phyloP scores from a whole-genome alignment of 2,797 vertebrate genomes.

The Sebastes itinus region DNA sequence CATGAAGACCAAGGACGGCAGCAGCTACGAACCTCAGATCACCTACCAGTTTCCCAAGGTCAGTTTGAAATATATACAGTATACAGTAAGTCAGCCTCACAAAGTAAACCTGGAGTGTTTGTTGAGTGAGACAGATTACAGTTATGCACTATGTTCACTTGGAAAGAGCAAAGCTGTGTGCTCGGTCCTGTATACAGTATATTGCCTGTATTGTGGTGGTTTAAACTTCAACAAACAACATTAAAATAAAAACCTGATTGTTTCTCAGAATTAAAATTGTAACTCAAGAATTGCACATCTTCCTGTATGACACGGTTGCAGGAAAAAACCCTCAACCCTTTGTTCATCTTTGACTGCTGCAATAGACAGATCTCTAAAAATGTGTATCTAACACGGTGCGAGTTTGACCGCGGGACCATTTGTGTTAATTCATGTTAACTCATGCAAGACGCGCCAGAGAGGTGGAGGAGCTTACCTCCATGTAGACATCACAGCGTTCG shows the following conservation, averaged over 20 bases:
- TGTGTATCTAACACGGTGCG: no score
- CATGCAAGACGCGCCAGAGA: no score
- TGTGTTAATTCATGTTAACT: no score
- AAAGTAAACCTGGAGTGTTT: neutral
- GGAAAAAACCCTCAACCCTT: neutral
- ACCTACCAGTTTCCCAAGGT: slow-evolving; percentile 98
- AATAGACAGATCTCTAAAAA: no score
- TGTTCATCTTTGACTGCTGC: no score
- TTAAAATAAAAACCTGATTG: neutral
- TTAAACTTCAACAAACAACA: neutral
- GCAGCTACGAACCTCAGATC: slow-evolving; percentile 89
- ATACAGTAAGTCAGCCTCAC: neutral
- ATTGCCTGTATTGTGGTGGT: neutral
- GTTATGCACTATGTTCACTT: neutral
- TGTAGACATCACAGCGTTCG: no score
- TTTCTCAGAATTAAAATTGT: neutral
- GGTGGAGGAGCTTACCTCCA: no score
- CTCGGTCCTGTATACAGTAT: neutral
- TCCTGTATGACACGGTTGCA: neutral
- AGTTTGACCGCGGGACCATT: no score
- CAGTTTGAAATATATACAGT: slow-evolving; percentile 29
- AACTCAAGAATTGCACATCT: neutral
- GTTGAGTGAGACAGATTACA: neutral
- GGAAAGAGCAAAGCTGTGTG: neutral
- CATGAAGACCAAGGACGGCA: slow-evolving; percentile 80